A percentile compares a stretch with the other conserved stretches of the same genome.
Evolutionary conservation across 1,140 invertebrate genomes (phyloP).

Genomic region (Bilobella aurantiaca): DNA sequence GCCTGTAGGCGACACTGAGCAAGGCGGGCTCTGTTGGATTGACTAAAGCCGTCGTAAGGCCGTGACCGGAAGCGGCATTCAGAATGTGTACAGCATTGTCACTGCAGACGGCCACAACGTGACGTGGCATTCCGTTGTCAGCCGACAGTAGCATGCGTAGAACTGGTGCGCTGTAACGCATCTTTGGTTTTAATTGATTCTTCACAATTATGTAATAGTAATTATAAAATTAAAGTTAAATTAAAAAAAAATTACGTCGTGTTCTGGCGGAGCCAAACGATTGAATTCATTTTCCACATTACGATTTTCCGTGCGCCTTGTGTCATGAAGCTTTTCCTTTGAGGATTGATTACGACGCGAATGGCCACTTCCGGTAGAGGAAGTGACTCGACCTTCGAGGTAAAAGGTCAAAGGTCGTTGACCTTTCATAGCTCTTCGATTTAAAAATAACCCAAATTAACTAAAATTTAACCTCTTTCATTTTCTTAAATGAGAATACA

Average conservation of each 20-base stretch:
- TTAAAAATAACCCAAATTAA: not conserved
- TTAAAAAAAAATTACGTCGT: not conserved
- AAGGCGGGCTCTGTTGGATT: not conserved
- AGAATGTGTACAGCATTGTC: conserved; percentile 29
- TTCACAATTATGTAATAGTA: not conserved
- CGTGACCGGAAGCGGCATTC: conserved; percentile 23
- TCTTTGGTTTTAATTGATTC: too few relatives aligned
- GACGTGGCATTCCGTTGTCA: conserved; percentile 4
- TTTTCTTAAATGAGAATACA: conserved; percentile 21
- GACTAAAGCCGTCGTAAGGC: conserved; percentile 18
- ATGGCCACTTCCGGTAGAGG: conserved; percentile 25
- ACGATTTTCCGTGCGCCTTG: conserved; percentile 28
- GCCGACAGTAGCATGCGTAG: conserved; percentile 14
- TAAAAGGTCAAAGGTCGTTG: not conserved
- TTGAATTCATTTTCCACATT: conserved; percentile 28
- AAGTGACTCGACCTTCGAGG: conserved; percentile 18
- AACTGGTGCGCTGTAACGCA: conserved; percentile 14
- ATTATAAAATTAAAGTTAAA: not conserved
- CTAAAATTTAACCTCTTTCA: conserved; percentile 13
- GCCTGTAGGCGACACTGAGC: not conserved
- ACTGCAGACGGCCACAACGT: conserved; percentile 1
- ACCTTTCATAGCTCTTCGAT: too few relatives aligned
- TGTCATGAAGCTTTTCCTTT: conserved; percentile 26
- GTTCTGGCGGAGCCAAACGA: conserved; percentile 6
- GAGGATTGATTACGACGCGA: conserved; percentile 22